Evolutionary conservation across 1,140 invertebrate genomes (phyloP).

Genomic region (Lordiphosa clarofinis): DNA sequence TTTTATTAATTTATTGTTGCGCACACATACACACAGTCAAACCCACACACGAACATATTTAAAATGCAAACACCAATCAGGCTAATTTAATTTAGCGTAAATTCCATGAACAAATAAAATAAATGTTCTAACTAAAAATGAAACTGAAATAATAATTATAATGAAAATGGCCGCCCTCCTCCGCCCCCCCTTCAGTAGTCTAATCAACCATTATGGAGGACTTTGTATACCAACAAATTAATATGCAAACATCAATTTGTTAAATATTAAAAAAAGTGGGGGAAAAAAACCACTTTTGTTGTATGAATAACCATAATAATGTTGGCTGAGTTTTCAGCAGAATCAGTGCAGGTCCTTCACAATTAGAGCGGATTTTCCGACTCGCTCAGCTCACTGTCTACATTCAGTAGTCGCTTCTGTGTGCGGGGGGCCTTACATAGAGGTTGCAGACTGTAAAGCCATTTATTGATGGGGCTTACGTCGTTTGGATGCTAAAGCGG

Average conservation of each 20-base stretch:
- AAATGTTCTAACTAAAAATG: slow-evolving; percentile 6
- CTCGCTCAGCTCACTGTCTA: no score
- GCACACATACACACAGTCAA: background rate
- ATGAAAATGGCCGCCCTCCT: background rate
- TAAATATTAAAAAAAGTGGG: no score
- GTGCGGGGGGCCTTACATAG: no score
- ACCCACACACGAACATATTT: slow-evolving; percentile 16
- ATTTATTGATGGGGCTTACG: no score
- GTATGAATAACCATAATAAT: no score
- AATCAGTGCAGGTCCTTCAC: no score
- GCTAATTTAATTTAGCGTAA: slow-evolving; percentile 57
- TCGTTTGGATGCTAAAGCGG: no score
- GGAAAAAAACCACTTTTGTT: no score
- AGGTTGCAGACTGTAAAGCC: no score
- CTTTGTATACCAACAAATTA: slow-evolving; percentile 1
- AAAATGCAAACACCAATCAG: slow-evolving; percentile 61
- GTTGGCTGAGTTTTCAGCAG: no score
- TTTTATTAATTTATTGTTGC: slow-evolving; percentile 67
- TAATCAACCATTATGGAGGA: background rate
- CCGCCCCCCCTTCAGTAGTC: background rate
- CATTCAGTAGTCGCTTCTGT: no score
- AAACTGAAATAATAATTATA: slow-evolving; percentile 25
- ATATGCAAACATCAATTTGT: background rate
- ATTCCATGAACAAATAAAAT: slow-evolving; percentile 20
- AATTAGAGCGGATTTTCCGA: no score